A percentile compares a stretch with the other conserved stretches of the same genome.
Conservation (phyloP, 2,797 vertebrate species). For the Onychomys leucogaster region DNA sequence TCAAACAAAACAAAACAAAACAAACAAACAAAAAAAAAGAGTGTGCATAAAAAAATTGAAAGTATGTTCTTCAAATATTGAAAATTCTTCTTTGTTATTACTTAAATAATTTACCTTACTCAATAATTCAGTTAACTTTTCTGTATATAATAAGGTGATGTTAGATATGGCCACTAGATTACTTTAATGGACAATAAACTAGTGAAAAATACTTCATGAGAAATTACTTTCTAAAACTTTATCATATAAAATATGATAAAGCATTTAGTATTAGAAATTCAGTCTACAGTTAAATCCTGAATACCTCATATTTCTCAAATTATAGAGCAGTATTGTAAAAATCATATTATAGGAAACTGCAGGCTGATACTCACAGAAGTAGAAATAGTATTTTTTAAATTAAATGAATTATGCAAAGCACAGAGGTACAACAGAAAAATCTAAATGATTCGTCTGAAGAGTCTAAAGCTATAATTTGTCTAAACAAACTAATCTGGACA, state of each 20-base stretch:
- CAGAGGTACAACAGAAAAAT: background rate
- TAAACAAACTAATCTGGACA: background rate
- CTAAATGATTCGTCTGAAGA: background rate
- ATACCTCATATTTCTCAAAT: background rate
- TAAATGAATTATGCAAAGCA: background rate
- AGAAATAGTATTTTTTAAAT: background rate
- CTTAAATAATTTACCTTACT: slow-evolving; percentile 10
- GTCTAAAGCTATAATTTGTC: slow-evolving; percentile 12
- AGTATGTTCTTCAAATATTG: background rate
- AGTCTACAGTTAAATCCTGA: background rate
- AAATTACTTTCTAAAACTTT: slow-evolving; percentile 42
- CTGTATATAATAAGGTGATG: slow-evolving; percentile 7
- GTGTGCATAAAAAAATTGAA: background rate
- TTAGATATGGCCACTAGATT: slow-evolving; percentile 44
- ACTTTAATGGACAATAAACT: slow-evolving; percentile 59
- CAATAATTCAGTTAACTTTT: slow-evolving; percentile 35
- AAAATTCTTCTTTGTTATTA: slow-evolving; percentile 56
- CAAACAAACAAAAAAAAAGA: too few relatives aligned
- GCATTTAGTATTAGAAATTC: slow-evolving; percentile 41
- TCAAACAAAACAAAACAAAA: too few relatives aligned
- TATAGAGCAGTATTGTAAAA: background rate
- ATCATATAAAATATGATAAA: slow-evolving; percentile 28
- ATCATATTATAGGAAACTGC: slow-evolving; percentile 3
- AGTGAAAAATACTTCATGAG: background rate
- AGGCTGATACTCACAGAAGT: background rate